These are phyloP conservation scores for Pelvicachromis taeniatus DNA, from an alignment of 2,113 vertebrate genomes.

Conservation along the genomic window DNA sequence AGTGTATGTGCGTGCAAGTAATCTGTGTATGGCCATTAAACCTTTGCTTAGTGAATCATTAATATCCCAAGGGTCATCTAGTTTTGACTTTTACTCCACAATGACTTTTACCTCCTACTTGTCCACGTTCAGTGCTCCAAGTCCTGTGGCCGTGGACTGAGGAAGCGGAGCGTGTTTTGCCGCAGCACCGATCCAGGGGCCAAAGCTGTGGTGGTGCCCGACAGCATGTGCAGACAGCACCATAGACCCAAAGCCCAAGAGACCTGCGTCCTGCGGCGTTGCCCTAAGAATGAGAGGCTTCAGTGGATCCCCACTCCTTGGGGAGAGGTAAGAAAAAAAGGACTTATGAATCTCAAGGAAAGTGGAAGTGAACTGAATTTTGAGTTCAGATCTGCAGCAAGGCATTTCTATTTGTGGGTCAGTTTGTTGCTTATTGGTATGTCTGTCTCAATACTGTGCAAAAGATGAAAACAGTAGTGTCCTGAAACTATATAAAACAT, in stretches of 20 bases:
- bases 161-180: constrained; percentile 85
- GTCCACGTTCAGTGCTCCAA: constrained; percentile 84
- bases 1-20: not conserved
- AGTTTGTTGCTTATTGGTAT: not conserved
- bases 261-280: constrained; percentile 86
- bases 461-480: not conserved
- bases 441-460: not conserved
- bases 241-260: constrained; percentile 82
- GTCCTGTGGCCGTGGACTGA: constrained; percentile 88
- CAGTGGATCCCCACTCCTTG: constrained; percentile 87
- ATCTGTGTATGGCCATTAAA: not conserved
- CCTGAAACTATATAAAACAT: not conserved
- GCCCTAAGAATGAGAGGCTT: constrained; percentile 86
- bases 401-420: not conserved
- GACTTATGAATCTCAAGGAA: not conserved
- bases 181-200: constrained; percentile 68
- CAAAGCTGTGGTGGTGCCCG: constrained; percentile 71
- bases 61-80: not conserved
- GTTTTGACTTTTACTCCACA: not conserved
- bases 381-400: not conserved
- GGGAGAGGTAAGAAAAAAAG: constrained; percentile 82
- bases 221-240: constrained; percentile 77
- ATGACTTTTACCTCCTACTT: not conserved
- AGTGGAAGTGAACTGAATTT: not conserved
- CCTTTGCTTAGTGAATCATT: not conserved